Base-by-base conservation (phyloP, 1,140 invertebrate species). In the Anadara kagoshimensis region DNA sequence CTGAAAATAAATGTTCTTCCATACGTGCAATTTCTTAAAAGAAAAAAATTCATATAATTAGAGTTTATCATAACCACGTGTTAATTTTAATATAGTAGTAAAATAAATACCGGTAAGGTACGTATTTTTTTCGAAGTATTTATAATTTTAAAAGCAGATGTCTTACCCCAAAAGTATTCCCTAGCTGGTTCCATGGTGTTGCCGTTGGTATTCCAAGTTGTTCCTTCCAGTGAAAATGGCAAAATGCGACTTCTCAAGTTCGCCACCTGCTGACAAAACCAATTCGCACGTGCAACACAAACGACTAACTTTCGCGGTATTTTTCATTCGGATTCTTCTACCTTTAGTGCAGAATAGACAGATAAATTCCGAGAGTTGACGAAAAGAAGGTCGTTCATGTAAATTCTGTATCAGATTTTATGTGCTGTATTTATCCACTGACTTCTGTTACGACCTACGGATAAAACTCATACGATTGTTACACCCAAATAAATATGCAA, bases 121-220 rank as follows among this genome's bases (percentile, higher is more conserved):
- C n/a, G n/a, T n/a, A n/a, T n/a, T n/a, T n/a, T n/a, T n/a, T n/a
- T n/a, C n/a, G n/a, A n/a, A n/a, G n/a, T n/a, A 36, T 36, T 2
- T 36, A 36, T 36, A 36, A 36, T 3, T 36, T 36, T 16, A 72
- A 7, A 16, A 41, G 5, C n/a, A n/a, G 11, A 53, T 44, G 0
- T 45, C 47, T 68, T 67, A 76, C 78, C 78, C 75, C 75, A 80
- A 58, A 78, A 75, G 66, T 78, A 67, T 66, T 80, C 78, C 47
- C 54, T 72, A 65, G 70, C 70, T 47, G 62, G 70, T n/a, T 72
- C 63, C 36, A 53, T 69, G 29, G 36, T 71, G n/a, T n/a, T n/a
- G n/a, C n/a, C n/a, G n/a, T n/a, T n/a, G 16, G 2, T 64, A 29
- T 62, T 26, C n/a, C 56, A 54, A 41, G 69, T 29, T 58, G 20